Percentiles rank a stretch among this genome's conserved stretches.
Evolutionary conservation across 1,140 invertebrate genomes (phyloP).

Genomic region (Micrasema minimum): DNA sequence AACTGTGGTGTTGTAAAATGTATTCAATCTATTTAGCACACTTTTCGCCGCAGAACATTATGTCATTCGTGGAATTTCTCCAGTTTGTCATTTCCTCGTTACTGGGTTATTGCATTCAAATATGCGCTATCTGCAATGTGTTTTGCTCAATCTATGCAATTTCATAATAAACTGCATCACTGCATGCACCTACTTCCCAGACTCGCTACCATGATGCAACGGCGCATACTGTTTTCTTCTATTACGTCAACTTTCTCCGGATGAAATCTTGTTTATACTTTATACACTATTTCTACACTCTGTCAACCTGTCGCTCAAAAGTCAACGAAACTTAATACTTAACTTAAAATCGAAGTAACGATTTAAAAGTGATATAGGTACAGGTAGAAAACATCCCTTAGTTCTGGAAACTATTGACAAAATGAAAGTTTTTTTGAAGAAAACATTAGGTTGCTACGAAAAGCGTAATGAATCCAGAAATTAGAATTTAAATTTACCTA

Average conservation of each 20-base stretch:
- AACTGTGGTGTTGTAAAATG: no score
- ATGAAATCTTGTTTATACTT: background rate
- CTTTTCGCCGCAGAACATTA: conserved; percentile 29
- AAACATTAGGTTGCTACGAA: no score
- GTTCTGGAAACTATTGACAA: background rate
- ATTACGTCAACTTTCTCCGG: conserved; percentile 31
- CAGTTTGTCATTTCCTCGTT: conserved; percentile 42
- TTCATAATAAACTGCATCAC: conserved; percentile 16
- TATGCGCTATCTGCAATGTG: conserved; percentile 25
- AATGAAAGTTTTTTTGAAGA: conserved; percentile 8
- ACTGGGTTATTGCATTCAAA: conserved; percentile 41
- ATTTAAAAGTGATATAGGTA: no score
- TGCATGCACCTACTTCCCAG: conserved; percentile 22
- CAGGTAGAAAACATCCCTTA: background rate
- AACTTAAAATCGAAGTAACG: no score
- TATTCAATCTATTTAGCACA: conserved; percentile 18
- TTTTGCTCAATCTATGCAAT: conserved; percentile 22
- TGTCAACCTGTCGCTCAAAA: no score
- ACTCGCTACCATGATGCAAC: conserved; percentile 9
- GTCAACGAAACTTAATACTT: background rate
- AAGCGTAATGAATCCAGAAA: no score
- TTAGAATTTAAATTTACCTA: no score
- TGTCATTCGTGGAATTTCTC: conserved; percentile 39
- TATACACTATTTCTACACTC: no score
- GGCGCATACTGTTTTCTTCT: conserved; percentile 21